Base-by-base conservation (phyloP, 2,113 vertebrate genomes). In the Macquaria australasica region DNA sequence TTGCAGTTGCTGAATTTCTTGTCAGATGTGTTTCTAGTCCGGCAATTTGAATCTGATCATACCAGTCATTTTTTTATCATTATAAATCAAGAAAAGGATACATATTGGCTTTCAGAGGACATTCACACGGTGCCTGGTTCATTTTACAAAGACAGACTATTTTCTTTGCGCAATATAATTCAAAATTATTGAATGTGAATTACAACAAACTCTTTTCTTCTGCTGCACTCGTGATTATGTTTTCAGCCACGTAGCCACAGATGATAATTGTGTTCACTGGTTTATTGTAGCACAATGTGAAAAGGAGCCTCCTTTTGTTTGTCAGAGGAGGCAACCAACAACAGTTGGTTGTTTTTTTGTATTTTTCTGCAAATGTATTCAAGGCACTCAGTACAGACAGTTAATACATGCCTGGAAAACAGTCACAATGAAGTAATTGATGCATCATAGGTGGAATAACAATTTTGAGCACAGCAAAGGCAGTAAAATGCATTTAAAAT, bases 251-350 rank as follows among this genome's bases (percentile, higher is more conserved):
- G 9, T 28, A 31, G 31, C 20, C 39, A 50, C 56, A 67, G 20
- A 76, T 53, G 25, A 50, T 67, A 31, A 81, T 53, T 62, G 28
- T 39, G 28, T 63, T 63, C 56, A 9, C 60, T 56, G 62, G 39
- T 76, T 73, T 15, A 69, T 59, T 84, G 81, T 20, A 25, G 66
- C 48, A 81, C n/a, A 66, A 20, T 25, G 15, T 85, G 31, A 77
- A 62, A 62, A 48, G 43, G 50, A 56, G 53, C 73, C 69, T 85
- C 7, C 23, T 56, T 83, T 81, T 74, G 56, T 79, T 70, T 79
- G 60, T 51, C 71, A 77, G 15, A 39, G 9, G 16, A 12, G 25
- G 15, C 18, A 73, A 34, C 73, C 12, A 56, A 34, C n/a, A n/a
- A 48, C 14, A 39, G 5, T 37, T 10, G 7, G 12, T 15, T 62